Percentiles rank a stretch among this genome's conserved stretches.
These are phyloP conservation scores for Pseudomyrmex cubaensis DNA, from an alignment of 1,140 invertebrate genomes.

Conservation along the genomic window DNA sequence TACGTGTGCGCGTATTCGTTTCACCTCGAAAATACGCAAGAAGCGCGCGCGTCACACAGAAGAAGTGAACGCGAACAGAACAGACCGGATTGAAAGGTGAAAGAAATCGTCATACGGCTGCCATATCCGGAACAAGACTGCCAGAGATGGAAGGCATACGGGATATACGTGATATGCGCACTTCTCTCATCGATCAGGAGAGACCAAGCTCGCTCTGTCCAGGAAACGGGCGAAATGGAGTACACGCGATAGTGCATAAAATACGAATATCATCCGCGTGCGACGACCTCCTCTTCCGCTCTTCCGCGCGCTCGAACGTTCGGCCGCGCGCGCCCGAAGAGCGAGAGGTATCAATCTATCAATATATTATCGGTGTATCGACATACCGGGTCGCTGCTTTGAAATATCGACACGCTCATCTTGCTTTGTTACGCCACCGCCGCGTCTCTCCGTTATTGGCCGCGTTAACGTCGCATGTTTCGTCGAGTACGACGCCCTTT, in stretches of 20 bases:
- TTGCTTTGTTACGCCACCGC: slow-evolving; percentile 52
- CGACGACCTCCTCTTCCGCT: slow-evolving; percentile 12
- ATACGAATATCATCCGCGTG: slow-evolving; percentile 63
- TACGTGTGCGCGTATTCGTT: no score
- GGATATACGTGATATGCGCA: slow-evolving; percentile 2
- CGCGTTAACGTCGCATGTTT: slow-evolving; percentile 22
- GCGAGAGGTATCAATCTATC: slow-evolving; percentile 48
- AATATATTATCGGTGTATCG: slow-evolving; percentile 62
- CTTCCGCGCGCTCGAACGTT: slow-evolving; percentile 51
- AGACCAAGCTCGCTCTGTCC: slow-evolving; percentile 1
- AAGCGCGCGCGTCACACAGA: no score
- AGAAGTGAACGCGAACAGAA: no score
- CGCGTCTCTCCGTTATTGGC: slow-evolving; percentile 4
- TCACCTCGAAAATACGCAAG: no score
- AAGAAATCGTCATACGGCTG: slow-evolving; percentile 26
- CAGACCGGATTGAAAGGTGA: background rate
- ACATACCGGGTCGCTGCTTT: slow-evolving; percentile 25
- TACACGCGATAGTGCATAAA: slow-evolving; percentile 68
- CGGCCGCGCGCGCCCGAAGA: slow-evolving; percentile 7
- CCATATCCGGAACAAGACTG: slow-evolving; percentile 9
- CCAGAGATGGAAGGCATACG: slow-evolving; percentile 16
- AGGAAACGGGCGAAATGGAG: slow-evolving; percentile 62
- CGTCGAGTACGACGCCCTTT: slow-evolving; percentile 8
- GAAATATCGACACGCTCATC: slow-evolving; percentile 68
- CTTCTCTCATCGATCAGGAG: slow-evolving; percentile 48